Percentiles rank a stretch among this genome's conserved stretches.
phyloP scores from a whole-genome alignment of 2,888 invertebrate genomes.

The Nowickia ferox region DNA sequence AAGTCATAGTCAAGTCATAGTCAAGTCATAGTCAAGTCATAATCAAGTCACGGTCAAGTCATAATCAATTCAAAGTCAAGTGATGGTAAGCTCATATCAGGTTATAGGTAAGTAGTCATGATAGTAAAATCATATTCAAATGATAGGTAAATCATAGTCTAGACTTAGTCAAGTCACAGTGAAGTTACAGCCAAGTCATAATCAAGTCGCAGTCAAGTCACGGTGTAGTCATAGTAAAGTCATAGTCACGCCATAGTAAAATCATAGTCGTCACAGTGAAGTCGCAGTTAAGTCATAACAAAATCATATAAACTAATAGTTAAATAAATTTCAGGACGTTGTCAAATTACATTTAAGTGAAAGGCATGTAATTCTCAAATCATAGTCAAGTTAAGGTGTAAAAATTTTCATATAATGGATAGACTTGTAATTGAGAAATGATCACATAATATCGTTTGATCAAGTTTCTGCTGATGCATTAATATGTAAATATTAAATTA shows the following conservation, averaged over 20 bases:
- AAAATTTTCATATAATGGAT: background rate
- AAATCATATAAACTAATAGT: too few relatives aligned
- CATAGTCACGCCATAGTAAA: background rate
- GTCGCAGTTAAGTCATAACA: too few relatives aligned
- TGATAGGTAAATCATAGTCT: background rate
- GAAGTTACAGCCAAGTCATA: background rate
- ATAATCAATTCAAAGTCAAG: background rate
- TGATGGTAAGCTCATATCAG: background rate
- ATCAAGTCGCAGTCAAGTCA: background rate
- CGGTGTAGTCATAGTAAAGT: background rate
- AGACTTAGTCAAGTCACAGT: background rate
- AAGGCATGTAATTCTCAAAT: too few relatives aligned
- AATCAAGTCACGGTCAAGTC: background rate
- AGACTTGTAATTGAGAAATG: too few relatives aligned
- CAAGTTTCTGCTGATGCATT: too few relatives aligned
- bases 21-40: background rate
- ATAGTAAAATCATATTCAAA: slow-evolving; percentile 7
- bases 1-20: background rate
- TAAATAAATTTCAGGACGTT: background rate
- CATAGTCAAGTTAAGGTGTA: background rate
- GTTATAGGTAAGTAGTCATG: background rate
- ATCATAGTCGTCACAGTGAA: too few relatives aligned
- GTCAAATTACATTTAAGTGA: background rate
- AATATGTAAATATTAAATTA: too few relatives aligned
- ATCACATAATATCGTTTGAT: too few relatives aligned